Evolutionary conservation across 2,113 vertebrate genomes (phyloP), one percentile per base, ranked within the genome.

Genomic region (Theristicus caerulescens): DNA sequence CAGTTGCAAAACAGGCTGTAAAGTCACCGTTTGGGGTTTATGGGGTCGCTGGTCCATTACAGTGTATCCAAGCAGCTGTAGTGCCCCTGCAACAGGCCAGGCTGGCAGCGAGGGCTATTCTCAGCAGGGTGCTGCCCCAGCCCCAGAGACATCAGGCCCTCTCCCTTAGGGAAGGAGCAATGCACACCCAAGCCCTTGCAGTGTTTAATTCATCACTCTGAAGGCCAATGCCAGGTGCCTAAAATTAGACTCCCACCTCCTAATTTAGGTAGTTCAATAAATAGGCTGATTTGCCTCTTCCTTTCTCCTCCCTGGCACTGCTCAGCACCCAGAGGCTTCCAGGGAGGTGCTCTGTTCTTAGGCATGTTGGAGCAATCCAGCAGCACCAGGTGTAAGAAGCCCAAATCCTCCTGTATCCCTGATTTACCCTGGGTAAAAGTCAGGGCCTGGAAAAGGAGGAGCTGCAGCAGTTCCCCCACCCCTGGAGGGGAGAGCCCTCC

Each of bases 201-300:
- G 67, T 36, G 66, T 79, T 93, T 47, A 86, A 90, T 86, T 73
- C 64, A 42, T 57, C 31, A 1, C 34, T 29, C 71, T 82, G 81
- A 95, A 93, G 79, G 62, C 31, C 92, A 94, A 17, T 2, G 7
- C 46, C 64, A n/a, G 22, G 72, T 69, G 34, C 77, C 86, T 93
- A 84, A 91, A 94, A 94, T 96, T 88, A 94, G 65, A 74, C 29
- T 88, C 46, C 76, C 77, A 83, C 83, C 72, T 95, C 52, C 73
- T 91, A 91, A 83, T 91, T 93, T 71, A 92, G 88, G 69, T n/a
- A 62, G 24, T 84, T 84, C 72, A 88, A 44, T 81, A 91, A 91
- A 92, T 20, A 86, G 72, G 66, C 24, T 66, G 58, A 34, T 59
- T 77, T 54, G 16, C 61, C 13, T 42, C 52, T 80, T 77, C 12